Conservation (phyloP, 1,140 invertebrate species). For the Andrena cerasifolii region DNA sequence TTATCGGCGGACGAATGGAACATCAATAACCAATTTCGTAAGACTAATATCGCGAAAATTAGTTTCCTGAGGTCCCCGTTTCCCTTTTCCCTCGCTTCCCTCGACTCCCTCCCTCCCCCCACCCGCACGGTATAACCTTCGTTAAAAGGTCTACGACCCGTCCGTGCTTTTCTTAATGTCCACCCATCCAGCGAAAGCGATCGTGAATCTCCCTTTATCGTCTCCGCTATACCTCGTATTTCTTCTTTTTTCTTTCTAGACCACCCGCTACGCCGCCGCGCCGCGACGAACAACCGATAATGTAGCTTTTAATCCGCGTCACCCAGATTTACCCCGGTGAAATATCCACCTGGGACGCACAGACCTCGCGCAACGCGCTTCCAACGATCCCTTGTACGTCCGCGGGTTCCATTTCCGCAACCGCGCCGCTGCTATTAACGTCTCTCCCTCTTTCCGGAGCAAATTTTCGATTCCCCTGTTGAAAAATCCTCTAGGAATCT, state of each 20-base stretch:
- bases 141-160: slow-evolving; percentile 54
- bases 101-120: background rate
- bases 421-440: too few species aligned
- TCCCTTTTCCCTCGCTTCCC: slow-evolving; percentile 40
- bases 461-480: too few species aligned
- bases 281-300: slow-evolving; percentile 19
- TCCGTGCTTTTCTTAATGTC: slow-evolving; percentile 62
- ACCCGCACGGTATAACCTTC: slow-evolving; percentile 28
- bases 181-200: slow-evolving; percentile 33
- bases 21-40: slow-evolving; percentile 80
- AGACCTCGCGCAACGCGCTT: too few species aligned
- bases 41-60: slow-evolving; percentile 80
- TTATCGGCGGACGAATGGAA: slow-evolving; percentile 72
- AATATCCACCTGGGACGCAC: slow-evolving; percentile 9
- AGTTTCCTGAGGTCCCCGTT: slow-evolving; percentile 69
- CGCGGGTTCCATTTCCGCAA: too few species aligned
- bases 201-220: slow-evolving; percentile 64
- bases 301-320: slow-evolving; percentile 33
- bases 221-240: slow-evolving; percentile 3
- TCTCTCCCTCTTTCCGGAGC: too few species aligned
- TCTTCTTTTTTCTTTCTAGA: slow-evolving; percentile 18
- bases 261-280: background rate
- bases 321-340: slow-evolving; percentile 25
- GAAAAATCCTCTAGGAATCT: too few species aligned
- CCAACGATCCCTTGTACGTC: too few species aligned